A percentile compares a stretch with the other conserved stretches of the same genome.
phyloP scores from a whole-genome alignment of 2,797 vertebrate genomes.

The Rhinoraja longicauda region DNA sequence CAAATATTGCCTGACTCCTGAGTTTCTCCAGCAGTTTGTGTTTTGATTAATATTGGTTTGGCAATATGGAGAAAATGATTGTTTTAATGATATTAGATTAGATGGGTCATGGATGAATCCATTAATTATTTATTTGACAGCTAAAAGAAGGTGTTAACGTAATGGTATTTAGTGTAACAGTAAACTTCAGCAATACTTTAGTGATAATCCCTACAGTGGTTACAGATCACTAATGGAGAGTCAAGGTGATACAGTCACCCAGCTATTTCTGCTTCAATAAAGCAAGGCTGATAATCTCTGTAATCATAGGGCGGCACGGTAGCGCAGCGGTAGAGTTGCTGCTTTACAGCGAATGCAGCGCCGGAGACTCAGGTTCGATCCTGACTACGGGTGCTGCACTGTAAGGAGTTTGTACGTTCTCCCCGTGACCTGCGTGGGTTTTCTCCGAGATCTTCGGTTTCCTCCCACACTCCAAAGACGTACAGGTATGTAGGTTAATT shows the following conservation, averaged over 20 bases:
- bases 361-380: too few relatives aligned
- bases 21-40: too few relatives aligned
- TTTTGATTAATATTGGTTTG: neutral
- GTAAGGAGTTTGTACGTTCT: too few relatives aligned
- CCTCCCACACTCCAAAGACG: too few relatives aligned
- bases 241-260: neutral
- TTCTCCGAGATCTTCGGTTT: too few relatives aligned
- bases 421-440: too few relatives aligned
- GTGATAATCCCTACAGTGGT: neutral
- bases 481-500: too few relatives aligned
- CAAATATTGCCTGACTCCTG: too few relatives aligned
- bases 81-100: neutral
- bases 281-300: neutral
- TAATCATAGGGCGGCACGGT: too few relatives aligned
- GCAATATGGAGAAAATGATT: neutral
- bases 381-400: too few relatives aligned
- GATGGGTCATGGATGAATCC: neutral
- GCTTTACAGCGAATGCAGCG: too few relatives aligned
- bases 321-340: too few relatives aligned
- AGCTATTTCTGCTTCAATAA: neutral
- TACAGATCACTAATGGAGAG: neutral
- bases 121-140: neutral
- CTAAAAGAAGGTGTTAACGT: neutral
- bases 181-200: neutral
- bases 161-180: neutral